Conservation (phyloP, 2,113 vertebrate species). For the Phyllostomus discolor region DNA sequence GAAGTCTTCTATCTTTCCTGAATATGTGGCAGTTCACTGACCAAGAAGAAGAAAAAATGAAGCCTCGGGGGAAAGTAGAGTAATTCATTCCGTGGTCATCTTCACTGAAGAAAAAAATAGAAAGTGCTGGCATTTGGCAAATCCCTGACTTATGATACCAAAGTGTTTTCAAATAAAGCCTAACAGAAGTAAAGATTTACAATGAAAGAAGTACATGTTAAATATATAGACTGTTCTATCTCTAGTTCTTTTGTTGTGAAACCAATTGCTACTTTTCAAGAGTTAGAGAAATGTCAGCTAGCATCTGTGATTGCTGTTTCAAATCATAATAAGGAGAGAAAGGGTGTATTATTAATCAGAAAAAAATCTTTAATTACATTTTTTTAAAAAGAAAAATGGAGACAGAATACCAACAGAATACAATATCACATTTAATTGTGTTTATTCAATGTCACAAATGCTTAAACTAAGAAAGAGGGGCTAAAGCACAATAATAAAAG, state of each 20-base stretch:
- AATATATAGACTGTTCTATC: not conserved
- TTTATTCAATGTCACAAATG: not conserved
- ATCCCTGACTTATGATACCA: not conserved
- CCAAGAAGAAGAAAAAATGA: not conserved
- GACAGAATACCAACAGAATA: not conserved
- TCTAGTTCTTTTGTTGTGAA: not conserved
- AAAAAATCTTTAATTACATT: not conserved
- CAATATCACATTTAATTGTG: not conserved
- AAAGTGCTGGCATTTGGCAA: not conserved
- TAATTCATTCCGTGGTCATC: not conserved
- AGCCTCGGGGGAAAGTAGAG: not conserved
- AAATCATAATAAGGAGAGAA: not conserved
- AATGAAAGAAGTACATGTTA: not conserved
- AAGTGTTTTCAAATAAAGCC: not conserved
- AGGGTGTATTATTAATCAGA: not conserved
- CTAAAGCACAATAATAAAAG: not conserved
- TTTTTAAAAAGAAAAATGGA: not conserved
- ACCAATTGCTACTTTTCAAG: not conserved
- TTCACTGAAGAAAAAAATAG: not conserved
- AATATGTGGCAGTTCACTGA: not conserved
- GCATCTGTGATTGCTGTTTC: not conserved
- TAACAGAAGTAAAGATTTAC: not conserved
- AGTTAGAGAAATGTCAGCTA: not conserved
- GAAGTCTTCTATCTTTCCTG: not conserved
- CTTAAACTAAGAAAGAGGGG: not conserved